These are phyloP conservation scores for Drosophila yooni DNA, from an alignment of 2,888 invertebrate species.

Conservation along the genomic window DNA sequence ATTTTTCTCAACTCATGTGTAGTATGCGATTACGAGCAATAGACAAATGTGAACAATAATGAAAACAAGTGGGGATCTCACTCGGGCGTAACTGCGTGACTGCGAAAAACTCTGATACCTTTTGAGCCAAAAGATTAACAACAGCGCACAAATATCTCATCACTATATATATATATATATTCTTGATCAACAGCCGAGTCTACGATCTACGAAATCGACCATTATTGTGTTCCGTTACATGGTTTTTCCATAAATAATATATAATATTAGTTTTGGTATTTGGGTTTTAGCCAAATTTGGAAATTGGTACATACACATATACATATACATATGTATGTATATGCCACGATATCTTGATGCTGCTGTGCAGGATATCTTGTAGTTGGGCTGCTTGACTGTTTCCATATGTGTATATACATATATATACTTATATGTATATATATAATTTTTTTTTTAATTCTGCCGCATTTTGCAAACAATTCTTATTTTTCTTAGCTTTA, in stretches of 20 bases:
- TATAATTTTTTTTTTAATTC: constrained; percentile 39
- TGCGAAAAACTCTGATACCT: background rate
- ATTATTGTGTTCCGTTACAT: background rate
- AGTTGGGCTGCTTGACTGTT: background rate
- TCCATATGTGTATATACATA: background rate
- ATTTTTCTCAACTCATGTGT: background rate
- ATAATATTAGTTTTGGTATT: background rate
- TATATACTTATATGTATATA: background rate
- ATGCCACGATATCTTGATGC: background rate
- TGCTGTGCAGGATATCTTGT: background rate
- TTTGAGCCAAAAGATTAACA: background rate
- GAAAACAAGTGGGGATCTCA: background rate
- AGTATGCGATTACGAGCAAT: no score
- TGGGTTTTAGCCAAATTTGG: background rate
- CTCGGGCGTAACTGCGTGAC: background rate
- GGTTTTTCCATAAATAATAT: background rate
- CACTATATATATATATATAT: background rate
- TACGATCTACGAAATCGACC: background rate
- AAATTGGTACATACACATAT: background rate
- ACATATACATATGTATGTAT: background rate
- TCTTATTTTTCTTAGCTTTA: constrained; percentile 21
- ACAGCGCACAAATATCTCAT: background rate
- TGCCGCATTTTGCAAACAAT: constrained; percentile 55
- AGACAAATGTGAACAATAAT: background rate
- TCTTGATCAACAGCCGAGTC: background rate